Percentiles rank a stretch among this genome's conserved stretches.
These are phyloP conservation scores for Monochamus saltuarius DNA, from an alignment of 1,140 invertebrate genomes.

Conservation along the genomic window DNA sequence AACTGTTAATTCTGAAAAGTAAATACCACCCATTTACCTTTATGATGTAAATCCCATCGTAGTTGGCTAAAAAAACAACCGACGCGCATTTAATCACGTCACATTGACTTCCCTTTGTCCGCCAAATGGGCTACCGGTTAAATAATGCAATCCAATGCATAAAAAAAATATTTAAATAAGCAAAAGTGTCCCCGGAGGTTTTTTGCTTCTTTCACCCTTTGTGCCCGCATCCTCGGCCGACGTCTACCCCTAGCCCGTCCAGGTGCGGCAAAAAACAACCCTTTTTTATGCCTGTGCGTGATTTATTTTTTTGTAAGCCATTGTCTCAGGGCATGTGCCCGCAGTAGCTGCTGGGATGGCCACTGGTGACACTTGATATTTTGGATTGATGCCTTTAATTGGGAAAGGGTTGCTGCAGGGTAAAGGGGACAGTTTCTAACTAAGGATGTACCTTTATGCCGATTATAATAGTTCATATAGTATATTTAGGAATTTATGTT, in stretches of 20 bases:
- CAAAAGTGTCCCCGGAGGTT: conserved; percentile 27
- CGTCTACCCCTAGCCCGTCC: conserved; percentile 22
- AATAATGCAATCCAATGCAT: conserved; percentile 5
- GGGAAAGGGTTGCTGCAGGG: no score
- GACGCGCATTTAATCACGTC: background rate
- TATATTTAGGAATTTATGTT: no score
- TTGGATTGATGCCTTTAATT: background rate
- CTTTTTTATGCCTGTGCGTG: conserved; percentile 29
- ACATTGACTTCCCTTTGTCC: background rate
- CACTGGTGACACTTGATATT: conserved; percentile 3
- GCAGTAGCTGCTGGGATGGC: background rate
- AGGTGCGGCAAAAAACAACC: conserved; percentile 30
- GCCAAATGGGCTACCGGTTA: background rate
- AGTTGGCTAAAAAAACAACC: no score
- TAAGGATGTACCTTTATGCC: no score
- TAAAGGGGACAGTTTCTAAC: no score
- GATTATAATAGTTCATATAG: no score
- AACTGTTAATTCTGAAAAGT: no score
- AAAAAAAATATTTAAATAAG: conserved; percentile 30
- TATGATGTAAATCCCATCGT: no score
- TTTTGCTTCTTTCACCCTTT: conserved; percentile 28
- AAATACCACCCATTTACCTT: no score
- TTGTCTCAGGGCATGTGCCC: conserved; percentile 13
- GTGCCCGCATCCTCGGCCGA: conserved; percentile 26
- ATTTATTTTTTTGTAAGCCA: conserved; percentile 30